These are phyloP conservation scores for Caenorhabditis inopinata DNA, from an alignment of 1,140 invertebrate genomes.

Conservation along the genomic window DNA sequence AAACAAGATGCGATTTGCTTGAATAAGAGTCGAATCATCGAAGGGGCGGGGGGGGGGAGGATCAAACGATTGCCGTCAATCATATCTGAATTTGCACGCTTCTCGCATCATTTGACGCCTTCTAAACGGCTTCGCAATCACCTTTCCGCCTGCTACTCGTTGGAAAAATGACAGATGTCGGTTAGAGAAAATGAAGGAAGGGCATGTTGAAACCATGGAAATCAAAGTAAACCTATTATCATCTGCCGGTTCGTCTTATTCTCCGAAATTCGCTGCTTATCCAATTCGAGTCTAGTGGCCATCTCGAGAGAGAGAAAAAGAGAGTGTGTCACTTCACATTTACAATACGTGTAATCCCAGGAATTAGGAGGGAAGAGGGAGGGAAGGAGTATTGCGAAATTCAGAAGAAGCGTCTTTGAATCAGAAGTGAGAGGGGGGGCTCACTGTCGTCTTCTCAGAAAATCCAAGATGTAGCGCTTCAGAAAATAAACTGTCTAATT, in stretches of 20 bases:
- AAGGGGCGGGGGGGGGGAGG: not conserved
- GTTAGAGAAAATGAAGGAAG: not conserved
- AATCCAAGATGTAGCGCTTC: too few relatives aligned
- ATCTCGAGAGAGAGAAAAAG: not conserved
- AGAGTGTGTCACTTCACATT: not conserved
- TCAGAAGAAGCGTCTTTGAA: too few relatives aligned
- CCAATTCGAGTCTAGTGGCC: not conserved
- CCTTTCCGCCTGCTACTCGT: not conserved
- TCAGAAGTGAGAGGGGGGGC: too few relatives aligned
- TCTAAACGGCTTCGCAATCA: constrained; percentile 8
- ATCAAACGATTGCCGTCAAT: not conserved
- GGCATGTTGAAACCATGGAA: not conserved
- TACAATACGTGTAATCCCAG: not conserved
- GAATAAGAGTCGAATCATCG: too few relatives aligned
- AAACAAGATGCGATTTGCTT: too few relatives aligned
- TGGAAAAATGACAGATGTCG: not conserved
- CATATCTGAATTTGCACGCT: not conserved
- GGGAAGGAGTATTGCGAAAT: not conserved
- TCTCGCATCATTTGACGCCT: constrained; percentile 27
- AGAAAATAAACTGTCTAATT: too few relatives aligned
- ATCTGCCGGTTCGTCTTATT: constrained; percentile 11
- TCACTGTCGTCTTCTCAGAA: too few relatives aligned
- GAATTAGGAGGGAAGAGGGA: too few relatives aligned
- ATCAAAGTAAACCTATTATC: constrained; percentile 8
- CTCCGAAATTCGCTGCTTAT: not conserved